Percentiles rank a stretch among this genome's conserved stretches.
Conservation (phyloP, 2,888 invertebrate species). For the Callosobruchus maculatus region DNA sequence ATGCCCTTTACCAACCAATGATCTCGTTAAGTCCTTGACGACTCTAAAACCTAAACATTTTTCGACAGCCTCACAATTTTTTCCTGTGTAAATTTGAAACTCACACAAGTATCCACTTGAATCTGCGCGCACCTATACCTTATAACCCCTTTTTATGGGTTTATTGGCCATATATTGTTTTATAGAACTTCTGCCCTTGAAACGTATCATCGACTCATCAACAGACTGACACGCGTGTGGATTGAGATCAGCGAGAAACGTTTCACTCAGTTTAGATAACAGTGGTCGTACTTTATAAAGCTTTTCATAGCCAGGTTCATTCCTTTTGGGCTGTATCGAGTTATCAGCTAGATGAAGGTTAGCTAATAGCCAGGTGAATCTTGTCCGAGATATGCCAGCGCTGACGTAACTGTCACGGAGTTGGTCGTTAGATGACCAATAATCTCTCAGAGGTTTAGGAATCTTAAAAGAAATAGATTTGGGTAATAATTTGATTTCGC, state of each 20-base stretch:
- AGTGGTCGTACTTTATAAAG: conserved; percentile 18
- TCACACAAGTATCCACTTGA: conserved; percentile 18
- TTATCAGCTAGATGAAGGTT: conserved; percentile 21
- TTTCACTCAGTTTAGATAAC: conserved; percentile 3
- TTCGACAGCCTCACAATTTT: conserved; percentile 13
- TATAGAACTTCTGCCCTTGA: conserved; percentile 20
- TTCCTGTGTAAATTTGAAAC: conserved; percentile 30
- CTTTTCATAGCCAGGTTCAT: conserved; percentile 13
- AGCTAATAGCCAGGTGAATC: neutral
- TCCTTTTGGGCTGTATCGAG: conserved; percentile 7
- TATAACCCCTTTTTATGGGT: conserved; percentile 36
- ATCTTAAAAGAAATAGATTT: too few relatives aligned
- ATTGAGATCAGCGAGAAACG: neutral
- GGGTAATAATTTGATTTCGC: too few relatives aligned
- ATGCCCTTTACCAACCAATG: conserved; percentile 16
- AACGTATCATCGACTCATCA: conserved; percentile 26
- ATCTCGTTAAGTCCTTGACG: conserved; percentile 15
- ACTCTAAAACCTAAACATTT: conserved; percentile 17
- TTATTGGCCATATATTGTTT: conserved; percentile 36
- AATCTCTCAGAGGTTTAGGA: too few relatives aligned
- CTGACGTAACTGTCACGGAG: conserved; percentile 3
- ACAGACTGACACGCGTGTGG: conserved; percentile 8
- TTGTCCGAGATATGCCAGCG: conserved; percentile 4
- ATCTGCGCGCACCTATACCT: conserved; percentile 25
- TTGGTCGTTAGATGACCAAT: conserved; percentile 4